These are phyloP conservation scores for Coryphaenoides rupestris DNA, from an alignment of 2,113 vertebrate species.

Conservation along the genomic window DNA sequence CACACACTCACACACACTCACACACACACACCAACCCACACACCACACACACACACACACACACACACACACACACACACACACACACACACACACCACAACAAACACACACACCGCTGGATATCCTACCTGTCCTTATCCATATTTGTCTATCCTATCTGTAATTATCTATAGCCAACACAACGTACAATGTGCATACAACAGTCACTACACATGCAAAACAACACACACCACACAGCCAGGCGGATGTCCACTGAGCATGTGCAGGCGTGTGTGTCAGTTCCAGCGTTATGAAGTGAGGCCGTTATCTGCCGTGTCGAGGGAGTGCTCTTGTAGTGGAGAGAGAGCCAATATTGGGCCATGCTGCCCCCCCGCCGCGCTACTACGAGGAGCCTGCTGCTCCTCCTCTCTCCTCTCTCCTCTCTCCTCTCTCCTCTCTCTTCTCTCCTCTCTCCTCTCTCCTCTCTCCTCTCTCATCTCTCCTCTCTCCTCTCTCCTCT, in stretches of 20 bases:
- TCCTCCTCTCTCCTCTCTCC: too few relatives aligned
- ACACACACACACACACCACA: too few relatives aligned
- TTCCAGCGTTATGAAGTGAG: slow-evolving; percentile 47
- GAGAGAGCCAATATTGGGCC: slow-evolving; percentile 22
- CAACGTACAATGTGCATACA: not conserved
- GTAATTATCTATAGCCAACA: not conserved
- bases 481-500: too few relatives aligned
- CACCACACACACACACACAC: not conserved
- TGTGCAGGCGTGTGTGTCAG: slow-evolving; percentile 29
- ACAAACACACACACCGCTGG: not conserved
- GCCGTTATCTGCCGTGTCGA: slow-evolving; percentile 47
- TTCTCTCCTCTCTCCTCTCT: too few relatives aligned
- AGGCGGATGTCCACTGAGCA: not conserved
- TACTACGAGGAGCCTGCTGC: too few relatives aligned
- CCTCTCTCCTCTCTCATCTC: too few relatives aligned
- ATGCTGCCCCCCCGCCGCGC: too few relatives aligned
- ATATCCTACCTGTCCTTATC: too few relatives aligned
- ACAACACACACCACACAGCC: not conserved
- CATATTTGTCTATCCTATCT: too few relatives aligned
- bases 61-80: not conserved
- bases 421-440: too few relatives aligned
- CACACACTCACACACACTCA: not conserved
- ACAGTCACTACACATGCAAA: not conserved
- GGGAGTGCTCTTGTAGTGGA: slow-evolving; percentile 43
- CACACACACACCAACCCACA: slow-evolving; percentile 1